Conservation (phyloP, 2,113 vertebrate species). For the Oncorhynchus clarkii region DNA sequence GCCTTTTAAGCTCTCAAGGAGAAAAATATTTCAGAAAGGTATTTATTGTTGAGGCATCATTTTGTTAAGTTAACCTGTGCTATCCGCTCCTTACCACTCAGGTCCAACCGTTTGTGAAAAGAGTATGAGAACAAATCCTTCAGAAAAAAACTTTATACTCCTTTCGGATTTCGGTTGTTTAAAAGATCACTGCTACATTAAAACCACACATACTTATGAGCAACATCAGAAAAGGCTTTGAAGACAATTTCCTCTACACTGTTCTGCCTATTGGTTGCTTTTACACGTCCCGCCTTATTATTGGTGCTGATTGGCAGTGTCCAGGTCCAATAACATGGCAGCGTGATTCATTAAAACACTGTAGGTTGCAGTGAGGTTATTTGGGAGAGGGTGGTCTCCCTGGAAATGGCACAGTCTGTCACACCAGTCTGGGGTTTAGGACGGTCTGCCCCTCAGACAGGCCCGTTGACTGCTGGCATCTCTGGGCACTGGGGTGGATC, state of each 20-base stretch:
- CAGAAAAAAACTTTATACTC: slow-evolving; percentile 45
- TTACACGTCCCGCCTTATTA: slow-evolving; percentile 52
- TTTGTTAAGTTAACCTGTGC: slow-evolving; percentile 61
- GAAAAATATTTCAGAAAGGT: not conserved
- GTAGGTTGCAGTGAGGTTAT: slow-evolving; percentile 79
- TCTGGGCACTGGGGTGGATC: slow-evolving; percentile 57
- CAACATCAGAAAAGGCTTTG: slow-evolving; percentile 64
- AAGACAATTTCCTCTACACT: slow-evolving; percentile 59
- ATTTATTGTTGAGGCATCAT: slow-evolving; percentile 60
- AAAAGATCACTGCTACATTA: slow-evolving; percentile 76
- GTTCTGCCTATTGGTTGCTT: slow-evolving; percentile 42
- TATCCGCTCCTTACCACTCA: slow-evolving; percentile 53
- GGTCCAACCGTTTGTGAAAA: slow-evolving; percentile 38
- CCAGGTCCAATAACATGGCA: slow-evolving; percentile 87
- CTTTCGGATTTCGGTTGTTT: slow-evolving; percentile 53
- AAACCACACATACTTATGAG: slow-evolving; percentile 69
- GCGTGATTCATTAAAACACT: slow-evolving; percentile 86
- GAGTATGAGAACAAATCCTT: slow-evolving; percentile 28
- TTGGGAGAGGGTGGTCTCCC: slow-evolving; percentile 44
- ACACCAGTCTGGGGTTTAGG: slow-evolving; percentile 41
- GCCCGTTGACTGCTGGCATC: slow-evolving; percentile 84
- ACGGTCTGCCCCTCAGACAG: slow-evolving; percentile 74
- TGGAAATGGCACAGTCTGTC: slow-evolving; percentile 70
- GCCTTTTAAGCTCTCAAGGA: slow-evolving; percentile 56
- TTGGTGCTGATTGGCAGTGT: slow-evolving; percentile 82